Evolutionary conservation across 2,888 invertebrate species (phyloP), one percentile per base, ranked within the genome.

Genomic region (Ectemnius cavifrons): DNA sequence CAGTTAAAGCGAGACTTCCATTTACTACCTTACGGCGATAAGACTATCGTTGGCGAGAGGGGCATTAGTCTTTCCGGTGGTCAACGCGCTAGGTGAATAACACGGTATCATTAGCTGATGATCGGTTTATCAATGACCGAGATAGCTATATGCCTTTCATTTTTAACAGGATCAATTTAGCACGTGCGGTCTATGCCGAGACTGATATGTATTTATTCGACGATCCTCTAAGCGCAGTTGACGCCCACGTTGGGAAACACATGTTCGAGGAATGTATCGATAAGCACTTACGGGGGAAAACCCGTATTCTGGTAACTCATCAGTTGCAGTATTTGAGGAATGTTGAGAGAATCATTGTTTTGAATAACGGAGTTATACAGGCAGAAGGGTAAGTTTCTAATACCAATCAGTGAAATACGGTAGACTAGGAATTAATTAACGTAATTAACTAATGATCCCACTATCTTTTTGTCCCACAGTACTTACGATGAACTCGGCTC

Each of bases 201-300:
- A 95, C 96, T 0, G 96, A 97, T 82, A 95, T 98, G 79, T 98
- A 97, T 88, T 91, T 98, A 16, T 91, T 98, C 67, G 98, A 98
- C 90, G 98, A 98, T 92, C 98, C 98, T 0, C 92, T 98, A 49
- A 96, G 97, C 75, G 98, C 98, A 0, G 98, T 98, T n/a, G 98
- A 98, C 91, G 94, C 97, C 0, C 96, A 96, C 89, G 98, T 98
- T 0, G 97, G 97, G 0, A 94, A 96, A 4, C 96, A 97, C 90
- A 92, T 98, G 81, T 98, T 98, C 91, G 96, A 98, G 87, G 93
- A 95, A 85, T 97, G 96, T 86, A 93, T 96, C 66, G 92, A 93
- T 5, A 92, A 92, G 46, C 92, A 92, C 79, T 89, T 95, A 28
- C 91, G 90, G 57, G 90, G 92, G 37, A 92, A 92, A 82, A 92